phyloP scores from a whole-genome alignment of 1,140 invertebrate genomes.

The Cydia fagiglandana region DNA sequence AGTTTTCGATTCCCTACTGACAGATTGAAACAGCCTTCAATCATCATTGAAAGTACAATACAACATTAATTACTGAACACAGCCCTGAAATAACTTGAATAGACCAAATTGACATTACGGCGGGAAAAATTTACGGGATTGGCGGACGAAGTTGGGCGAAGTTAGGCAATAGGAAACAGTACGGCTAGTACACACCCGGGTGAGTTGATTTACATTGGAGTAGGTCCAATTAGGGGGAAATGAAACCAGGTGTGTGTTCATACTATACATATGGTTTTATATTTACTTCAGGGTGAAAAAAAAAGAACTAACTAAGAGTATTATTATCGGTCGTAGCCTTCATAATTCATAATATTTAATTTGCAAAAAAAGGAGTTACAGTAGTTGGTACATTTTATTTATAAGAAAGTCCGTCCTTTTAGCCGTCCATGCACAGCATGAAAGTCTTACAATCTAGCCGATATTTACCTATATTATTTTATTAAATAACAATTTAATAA shows the following conservation, averaged over 20 bases:
- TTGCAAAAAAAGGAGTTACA: no score
- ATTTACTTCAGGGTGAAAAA: no score
- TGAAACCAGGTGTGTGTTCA: background rate
- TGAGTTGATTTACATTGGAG: background rate
- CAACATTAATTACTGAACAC: constrained; percentile 3
- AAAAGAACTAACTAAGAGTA: no score
- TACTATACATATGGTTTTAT: no score
- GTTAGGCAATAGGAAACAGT: constrained; percentile 24
- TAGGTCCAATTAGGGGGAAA: background rate
- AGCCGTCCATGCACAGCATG: no score
- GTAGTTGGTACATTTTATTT: no score
- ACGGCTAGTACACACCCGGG: background rate
- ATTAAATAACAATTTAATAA: no score
- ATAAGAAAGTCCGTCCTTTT: no score
- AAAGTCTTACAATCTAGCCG: no score
- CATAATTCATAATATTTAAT: no score
- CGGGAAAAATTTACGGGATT: constrained; percentile 1
- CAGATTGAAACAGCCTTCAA: background rate
- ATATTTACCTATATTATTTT: no score
- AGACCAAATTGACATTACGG: constrained; percentile 2
- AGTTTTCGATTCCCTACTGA: background rate
- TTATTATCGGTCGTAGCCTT: no score
- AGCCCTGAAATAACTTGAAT: background rate
- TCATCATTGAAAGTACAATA: constrained; percentile 1
- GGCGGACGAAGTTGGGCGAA: constrained; percentile 2